Evolutionary conservation across 2,888 invertebrate species (phyloP).

Genomic region (Enchytraeus crypticus): DNA sequence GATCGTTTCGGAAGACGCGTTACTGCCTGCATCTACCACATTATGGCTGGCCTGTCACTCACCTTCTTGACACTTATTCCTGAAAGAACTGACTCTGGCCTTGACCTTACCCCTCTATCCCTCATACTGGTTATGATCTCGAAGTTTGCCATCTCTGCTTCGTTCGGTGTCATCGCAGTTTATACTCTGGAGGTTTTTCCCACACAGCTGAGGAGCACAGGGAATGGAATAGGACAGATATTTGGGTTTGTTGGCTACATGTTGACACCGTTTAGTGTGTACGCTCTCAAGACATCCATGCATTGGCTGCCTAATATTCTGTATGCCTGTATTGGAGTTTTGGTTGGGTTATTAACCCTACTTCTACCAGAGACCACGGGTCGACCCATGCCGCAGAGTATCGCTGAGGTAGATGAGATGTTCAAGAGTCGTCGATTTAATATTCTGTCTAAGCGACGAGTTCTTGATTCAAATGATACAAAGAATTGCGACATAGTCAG

Average conservation of each 20-base stretch:
- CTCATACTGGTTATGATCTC: constrained; percentile 11
- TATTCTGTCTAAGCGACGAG: too few relatives aligned
- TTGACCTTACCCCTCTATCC: constrained; percentile 3
- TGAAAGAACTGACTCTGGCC: constrained; percentile 6
- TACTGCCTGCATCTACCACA: constrained; percentile 13
- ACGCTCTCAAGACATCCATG: constrained; percentile 7
- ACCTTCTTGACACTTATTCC: constrained; percentile 5
- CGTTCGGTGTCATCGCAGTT: constrained; percentile 20
- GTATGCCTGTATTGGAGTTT: constrained; percentile 8
- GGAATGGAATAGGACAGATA: constrained; percentile 9
- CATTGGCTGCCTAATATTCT: constrained; percentile 18
- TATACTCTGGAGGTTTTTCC: constrained; percentile 22
- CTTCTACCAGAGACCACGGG: constrained; percentile 18
- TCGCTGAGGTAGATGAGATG: constrained; percentile 12
- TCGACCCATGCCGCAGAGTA: constrained; percentile 16
- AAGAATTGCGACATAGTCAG: too few relatives aligned
- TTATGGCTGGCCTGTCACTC: constrained; percentile 14
- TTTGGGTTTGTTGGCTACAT: constrained; percentile 6
- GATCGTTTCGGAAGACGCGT: constrained; percentile 16
- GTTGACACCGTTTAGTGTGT: constrained; percentile 7
- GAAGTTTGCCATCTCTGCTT: constrained; percentile 16
- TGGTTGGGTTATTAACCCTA: constrained; percentile 9
- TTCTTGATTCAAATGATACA: too few relatives aligned
- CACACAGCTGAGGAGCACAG: constrained; percentile 9
- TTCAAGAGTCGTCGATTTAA: too few relatives aligned